Evolutionary conservation across 2,888 invertebrate species (phyloP), one percentile per base, ranked within the genome.

Genomic region (Thera britannica): DNA sequence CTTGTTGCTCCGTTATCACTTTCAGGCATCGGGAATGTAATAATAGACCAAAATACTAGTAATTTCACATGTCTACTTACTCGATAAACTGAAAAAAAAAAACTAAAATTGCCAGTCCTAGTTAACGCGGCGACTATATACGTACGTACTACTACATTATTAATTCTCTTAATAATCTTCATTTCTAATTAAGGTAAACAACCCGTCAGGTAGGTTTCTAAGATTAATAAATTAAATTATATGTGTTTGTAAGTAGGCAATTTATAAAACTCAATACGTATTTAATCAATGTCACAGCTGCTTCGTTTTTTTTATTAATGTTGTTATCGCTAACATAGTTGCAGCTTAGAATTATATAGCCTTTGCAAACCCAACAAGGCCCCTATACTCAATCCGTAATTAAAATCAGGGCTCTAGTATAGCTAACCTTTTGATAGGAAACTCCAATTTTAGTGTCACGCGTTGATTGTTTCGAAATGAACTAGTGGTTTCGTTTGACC

Each of bases 311-410:
- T 23, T 23, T 23, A 11, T 11, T 48, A 12, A 12, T 49, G n/a
- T n/a, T 49, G 49, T 6, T 49, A 49, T 49, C 41, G 57, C 34
- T 46, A 58, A 41, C 49, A 49, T 49, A 8, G 49, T 49, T 12
- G 49, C 7, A 5, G 44, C 9, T 46, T 7, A 5, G 7, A 41
- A 46, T 7, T 3, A 7, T 46, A 46, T 46, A 7, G 49, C 12
- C n/a, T 9, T 48, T 11, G 48, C 0, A 48, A 48, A 5, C n/a
- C n/a, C n/a, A 12, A 12, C 9, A 49, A 48, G 11, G 49, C 49
- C 49, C 49, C 5, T 12, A 5, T 7, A 46, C 44, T 9, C 8
- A 9, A 46, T 9, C 44, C 44, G 9, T 46, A 9, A 41, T 41
- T 41, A 5, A 41, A 44, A 46, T 7, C 44, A 46, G 44, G 2